These are phyloP conservation scores for Pegoplata infirma DNA, from an alignment of 2,888 invertebrate genomes.

Conservation along the genomic window DNA sequence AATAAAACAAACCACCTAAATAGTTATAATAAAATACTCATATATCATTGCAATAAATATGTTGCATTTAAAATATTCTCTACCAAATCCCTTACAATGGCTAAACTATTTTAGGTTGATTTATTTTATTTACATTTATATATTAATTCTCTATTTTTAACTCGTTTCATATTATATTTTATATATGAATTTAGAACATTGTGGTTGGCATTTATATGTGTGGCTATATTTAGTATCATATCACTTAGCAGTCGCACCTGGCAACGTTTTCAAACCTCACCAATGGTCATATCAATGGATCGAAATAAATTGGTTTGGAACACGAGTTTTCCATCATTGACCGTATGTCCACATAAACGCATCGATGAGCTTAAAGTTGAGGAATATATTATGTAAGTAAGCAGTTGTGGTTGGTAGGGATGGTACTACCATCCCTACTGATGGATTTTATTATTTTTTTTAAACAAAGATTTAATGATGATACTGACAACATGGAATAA, in stretches of 20 bases:
- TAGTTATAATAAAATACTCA: not conserved
- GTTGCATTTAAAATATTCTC: not conserved
- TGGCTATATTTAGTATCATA: conserved; percentile 80
- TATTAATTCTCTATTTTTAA: not conserved
- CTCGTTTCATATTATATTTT: conserved; percentile 25
- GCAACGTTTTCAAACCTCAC: conserved; percentile 84
- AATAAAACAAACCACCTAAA: not conserved
- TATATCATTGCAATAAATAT: too few species aligned
- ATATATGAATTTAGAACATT: conserved; percentile 77
- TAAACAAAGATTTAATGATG: too few species aligned
- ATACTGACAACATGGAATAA: too few species aligned
- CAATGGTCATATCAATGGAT: conserved; percentile 87
- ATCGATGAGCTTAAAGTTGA: conserved; percentile 80
- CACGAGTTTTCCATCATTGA: conserved; percentile 84
- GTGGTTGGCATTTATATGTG: conserved; percentile 80
- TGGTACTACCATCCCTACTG: too few species aligned
- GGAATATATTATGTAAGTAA: conserved; percentile 79
- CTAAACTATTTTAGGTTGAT: not conserved
- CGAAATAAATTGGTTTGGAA: conserved; percentile 86
- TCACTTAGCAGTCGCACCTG: conserved; percentile 82
- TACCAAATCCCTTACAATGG: not conserved
- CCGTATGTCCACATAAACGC: conserved; percentile 82
- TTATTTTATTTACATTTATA: not conserved
- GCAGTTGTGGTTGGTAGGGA: too few species aligned
- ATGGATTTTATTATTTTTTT: too few species aligned